These are phyloP conservation scores for Venustoraphidia nigricollis DNA, from an alignment of 2,888 invertebrate genomes.

Conservation along the genomic window DNA sequence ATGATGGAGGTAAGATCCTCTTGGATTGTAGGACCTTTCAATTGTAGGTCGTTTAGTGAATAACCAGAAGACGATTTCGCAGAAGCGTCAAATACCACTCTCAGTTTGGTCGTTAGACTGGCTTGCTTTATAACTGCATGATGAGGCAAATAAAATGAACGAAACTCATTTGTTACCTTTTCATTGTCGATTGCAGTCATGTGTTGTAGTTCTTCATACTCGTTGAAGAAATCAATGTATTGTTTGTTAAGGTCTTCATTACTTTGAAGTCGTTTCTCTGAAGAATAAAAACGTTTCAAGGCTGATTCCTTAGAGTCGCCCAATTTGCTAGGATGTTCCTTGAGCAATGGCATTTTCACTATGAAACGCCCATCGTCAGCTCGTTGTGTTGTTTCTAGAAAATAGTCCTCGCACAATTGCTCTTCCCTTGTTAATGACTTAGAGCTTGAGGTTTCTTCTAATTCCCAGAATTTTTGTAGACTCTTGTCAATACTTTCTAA, in stretches of 20 bases:
- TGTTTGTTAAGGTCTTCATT: background rate
- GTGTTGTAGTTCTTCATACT: constrained; percentile 7
- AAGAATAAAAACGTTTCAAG: constrained; percentile 5
- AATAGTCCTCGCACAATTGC: background rate
- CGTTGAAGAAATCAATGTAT: constrained; percentile 8
- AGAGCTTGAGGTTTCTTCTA: constrained; percentile 1
- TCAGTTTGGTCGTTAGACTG: constrained; percentile 14
- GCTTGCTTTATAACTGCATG: constrained; percentile 14
- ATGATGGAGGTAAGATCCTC: constrained; percentile 13
- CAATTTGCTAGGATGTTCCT: constrained; percentile 3
- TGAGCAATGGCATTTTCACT: constrained; percentile 1
- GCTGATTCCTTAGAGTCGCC: constrained; percentile 8
- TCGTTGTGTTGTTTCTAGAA: background rate
- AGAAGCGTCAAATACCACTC: constrained; percentile 16
- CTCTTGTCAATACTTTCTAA: background rate
- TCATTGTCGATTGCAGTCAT: background rate
- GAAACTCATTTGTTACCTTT: background rate
- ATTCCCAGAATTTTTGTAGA: constrained; percentile 4
- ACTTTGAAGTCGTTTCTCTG: constrained; percentile 8
- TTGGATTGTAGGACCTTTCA: constrained; percentile 13
- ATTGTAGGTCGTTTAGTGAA: constrained; percentile 13
- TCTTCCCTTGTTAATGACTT: background rate
- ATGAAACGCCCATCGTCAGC: background rate
- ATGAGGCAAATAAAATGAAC: constrained; percentile 13
- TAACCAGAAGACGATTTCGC: constrained; percentile 8